Conservation (phyloP, 2,797 vertebrate genomes). For the Graptemys geographica region DNA sequence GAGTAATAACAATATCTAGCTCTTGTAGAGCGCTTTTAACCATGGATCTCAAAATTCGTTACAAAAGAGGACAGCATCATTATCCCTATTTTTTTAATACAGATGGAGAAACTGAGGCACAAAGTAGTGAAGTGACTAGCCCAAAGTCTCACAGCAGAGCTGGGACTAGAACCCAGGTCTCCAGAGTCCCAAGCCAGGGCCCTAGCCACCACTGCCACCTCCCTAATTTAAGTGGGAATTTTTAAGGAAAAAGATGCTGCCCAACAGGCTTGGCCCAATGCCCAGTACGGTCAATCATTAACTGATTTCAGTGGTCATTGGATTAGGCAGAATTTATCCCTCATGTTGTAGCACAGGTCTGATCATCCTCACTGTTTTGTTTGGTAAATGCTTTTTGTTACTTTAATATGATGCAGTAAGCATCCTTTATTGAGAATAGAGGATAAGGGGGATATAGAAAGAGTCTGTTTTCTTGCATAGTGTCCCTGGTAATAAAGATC, state of each 20-base stretch:
- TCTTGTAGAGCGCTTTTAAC: not conserved
- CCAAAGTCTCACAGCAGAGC: not conserved
- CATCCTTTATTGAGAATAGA: conserved; percentile 17
- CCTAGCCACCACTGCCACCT: not conserved
- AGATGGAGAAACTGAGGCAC: not conserved
- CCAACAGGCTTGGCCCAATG: not conserved
- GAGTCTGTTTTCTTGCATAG: conserved; percentile 19
- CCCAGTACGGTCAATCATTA: not conserved
- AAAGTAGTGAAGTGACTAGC: not conserved
- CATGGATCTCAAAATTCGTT: not conserved
- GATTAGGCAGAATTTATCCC: conserved; percentile 1
- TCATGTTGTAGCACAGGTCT: not conserved
- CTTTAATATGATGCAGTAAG: conserved; percentile 34
- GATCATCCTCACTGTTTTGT: not conserved
- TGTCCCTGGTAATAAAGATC: not conserved
- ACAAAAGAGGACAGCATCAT: not conserved
- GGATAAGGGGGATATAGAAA: conserved; percentile 23
- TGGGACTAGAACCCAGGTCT: not conserved
- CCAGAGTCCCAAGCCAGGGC: not conserved
- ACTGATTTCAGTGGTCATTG: not conserved
- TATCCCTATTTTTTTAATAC: not conserved
- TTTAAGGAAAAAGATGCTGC: not conserved
- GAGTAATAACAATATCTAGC: not conserved
- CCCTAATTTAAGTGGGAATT: rapidly evolving
- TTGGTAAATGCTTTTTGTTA: conserved; percentile 54